Evolutionary conservation across 2,888 invertebrate species (phyloP).

Genomic region (Plebejus melissa): DNA sequence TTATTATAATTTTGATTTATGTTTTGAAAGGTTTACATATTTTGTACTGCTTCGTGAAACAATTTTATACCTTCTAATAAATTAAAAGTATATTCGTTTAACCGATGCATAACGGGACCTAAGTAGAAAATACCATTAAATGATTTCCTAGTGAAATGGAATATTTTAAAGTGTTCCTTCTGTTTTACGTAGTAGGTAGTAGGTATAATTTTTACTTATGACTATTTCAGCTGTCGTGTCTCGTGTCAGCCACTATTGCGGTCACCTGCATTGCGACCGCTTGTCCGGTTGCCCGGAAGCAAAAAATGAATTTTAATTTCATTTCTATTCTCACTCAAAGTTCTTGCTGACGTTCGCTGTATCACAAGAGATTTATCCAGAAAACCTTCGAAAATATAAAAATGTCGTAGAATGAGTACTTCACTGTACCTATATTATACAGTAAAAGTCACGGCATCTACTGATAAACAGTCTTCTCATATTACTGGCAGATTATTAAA

Average conservation of each 20-base stretch:
- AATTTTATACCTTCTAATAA: too few relatives aligned
- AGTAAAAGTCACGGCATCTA: not conserved
- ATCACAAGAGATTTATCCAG: not conserved
- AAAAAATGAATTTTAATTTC: slow-evolving; percentile 11
- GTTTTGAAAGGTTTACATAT: not conserved
- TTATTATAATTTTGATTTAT: not conserved
- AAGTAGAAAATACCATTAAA: too few relatives aligned
- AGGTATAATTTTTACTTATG: not conserved
- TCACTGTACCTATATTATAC: not conserved
- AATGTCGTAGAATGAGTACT: not conserved
- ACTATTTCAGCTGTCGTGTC: not conserved
- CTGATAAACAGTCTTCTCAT: not conserved
- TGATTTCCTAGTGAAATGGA: not conserved
- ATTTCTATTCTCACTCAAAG: slow-evolving; percentile 9
- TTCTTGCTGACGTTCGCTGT: not conserved
- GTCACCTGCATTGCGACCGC: slow-evolving; percentile 13
- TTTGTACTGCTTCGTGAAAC: not conserved
- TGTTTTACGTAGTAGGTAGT: not conserved
- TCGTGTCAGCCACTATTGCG: slow-evolving; percentile 3
- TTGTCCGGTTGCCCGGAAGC: slow-evolving; percentile 9
- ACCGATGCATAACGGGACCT: not conserved
- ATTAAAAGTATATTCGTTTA: too few relatives aligned
- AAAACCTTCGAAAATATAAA: not conserved
- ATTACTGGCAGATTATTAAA: not conserved
- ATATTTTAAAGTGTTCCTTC: not conserved